These are phyloP conservation scores for Panurus biarmicus DNA, from an alignment of 2,113 vertebrate genomes.

Conservation along the genomic window DNA sequence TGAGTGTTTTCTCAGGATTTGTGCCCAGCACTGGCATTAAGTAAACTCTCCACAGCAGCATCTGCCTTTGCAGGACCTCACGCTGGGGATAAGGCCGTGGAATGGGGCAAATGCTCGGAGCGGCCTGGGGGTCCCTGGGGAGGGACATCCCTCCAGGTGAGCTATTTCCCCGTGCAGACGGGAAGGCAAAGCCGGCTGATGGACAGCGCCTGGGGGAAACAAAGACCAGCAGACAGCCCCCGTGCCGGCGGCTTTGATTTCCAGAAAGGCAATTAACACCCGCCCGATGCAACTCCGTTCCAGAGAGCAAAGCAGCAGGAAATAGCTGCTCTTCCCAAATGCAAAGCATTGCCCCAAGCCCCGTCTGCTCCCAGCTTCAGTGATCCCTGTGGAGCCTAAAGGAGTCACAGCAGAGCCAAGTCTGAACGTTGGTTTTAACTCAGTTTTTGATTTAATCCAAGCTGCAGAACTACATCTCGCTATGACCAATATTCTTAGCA, in stretches of 20 bases:
- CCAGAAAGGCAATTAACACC: conserved; percentile 22
- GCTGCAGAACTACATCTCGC: neutral
- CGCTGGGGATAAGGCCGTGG: accelerated
- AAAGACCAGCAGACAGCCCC: neutral
- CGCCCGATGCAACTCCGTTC: accelerated
- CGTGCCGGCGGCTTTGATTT: neutral
- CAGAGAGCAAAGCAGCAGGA: neutral
- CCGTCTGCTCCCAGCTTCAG: neutral
- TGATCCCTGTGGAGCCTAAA: neutral
- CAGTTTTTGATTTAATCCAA: neutral
- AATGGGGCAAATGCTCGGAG: neutral
- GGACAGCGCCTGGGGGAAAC: neutral
- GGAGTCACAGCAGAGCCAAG: neutral
- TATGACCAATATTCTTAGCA: neutral
- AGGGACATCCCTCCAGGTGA: neutral
- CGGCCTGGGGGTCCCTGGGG: neutral
- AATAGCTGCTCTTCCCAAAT: neutral
- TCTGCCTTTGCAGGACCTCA: neutral
- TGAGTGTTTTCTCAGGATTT: neutral
- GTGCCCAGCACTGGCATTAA: neutral
- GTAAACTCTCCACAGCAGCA: neutral
- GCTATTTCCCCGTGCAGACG: neutral
- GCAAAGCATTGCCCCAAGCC: neutral
- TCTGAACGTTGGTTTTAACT: neutral
- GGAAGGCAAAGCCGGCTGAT: neutral